Base-by-base conservation (phyloP, 2,797 vertebrate species). In the Nannoperca australis region DNA sequence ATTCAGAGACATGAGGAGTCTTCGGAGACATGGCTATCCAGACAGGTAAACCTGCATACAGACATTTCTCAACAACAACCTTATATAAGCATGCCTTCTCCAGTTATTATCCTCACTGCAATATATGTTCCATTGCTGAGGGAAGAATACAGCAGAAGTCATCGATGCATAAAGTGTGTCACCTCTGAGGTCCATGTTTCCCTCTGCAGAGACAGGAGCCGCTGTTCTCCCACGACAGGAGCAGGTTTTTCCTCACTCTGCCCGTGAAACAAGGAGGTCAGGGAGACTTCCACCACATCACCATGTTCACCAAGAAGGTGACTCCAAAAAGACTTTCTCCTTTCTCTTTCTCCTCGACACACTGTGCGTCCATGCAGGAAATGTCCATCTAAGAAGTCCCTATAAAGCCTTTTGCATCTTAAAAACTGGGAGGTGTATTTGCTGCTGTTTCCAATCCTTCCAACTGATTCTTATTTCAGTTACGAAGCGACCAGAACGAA, bases 281-380 rank as follows among this genome's bases (percentile, higher is more conserved):
- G 3, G 98, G 97, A 11, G 98, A 98, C 65, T 99, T 98, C 78
- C 95, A 97, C 78, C 98, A 99, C 92, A 94, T 99, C 79, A 96
- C 97, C 5, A 99, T 98, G 98, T 97, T 98, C 90, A 93, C 93
- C n/a, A 93, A 94, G 44, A 97, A 97, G 97, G 98, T 99, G 87
- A 92, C 92, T 44, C 36, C 56, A 22, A 15, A 12, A 60, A 0
- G 30, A 24, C 24, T 7, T 27, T 20, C 18, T 51, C 2, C 14
- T 20, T 47, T 7, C 11, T 58, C 34, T 45, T 8, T 24, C 2
- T 9, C 22, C 36, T 24, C 3, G n/a, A 38, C 22, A n/a, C 3
- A 1, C 38, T 1, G 5, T 7, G 1, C 38, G 17, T 12, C n/a
- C 1, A 15, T 17, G 47, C 10, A 44, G 27, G 40, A 47, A 22